phyloP scores from a whole-genome alignment of 2,113 vertebrate species.

The Catharus minimus region DNA sequence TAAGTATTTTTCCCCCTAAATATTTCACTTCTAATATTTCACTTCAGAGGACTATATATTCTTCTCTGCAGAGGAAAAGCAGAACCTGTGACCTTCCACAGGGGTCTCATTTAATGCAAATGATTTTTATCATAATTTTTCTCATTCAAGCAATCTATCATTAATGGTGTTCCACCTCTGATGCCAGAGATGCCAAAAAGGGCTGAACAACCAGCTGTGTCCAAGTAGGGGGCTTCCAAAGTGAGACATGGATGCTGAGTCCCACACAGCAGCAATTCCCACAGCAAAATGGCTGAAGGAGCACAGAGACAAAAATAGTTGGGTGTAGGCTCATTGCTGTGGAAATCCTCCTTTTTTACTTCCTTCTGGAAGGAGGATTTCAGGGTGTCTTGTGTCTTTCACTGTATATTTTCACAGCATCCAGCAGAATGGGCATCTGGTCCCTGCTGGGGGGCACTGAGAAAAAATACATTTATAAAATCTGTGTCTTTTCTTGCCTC shows the following conservation, averaged over 20 bases:
- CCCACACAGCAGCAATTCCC: not conserved
- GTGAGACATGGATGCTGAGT: not conserved
- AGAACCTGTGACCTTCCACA: not conserved
- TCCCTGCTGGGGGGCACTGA: not conserved
- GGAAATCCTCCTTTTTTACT: not conserved
- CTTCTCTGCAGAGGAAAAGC: not conserved
- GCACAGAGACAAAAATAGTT: not conserved
- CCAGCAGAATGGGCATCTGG: not conserved
- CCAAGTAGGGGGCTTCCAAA: not conserved
- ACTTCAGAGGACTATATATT: not conserved
- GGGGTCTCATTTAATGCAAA: rapidly evolving
- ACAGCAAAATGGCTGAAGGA: not conserved
- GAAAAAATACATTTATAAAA: not conserved
- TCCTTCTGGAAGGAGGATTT: not conserved
- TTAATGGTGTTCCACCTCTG: not conserved
- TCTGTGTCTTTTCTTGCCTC: not conserved
- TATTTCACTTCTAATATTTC: not conserved
- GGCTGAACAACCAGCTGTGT: not conserved
- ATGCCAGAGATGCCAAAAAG: not conserved
- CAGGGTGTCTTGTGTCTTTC: not conserved
- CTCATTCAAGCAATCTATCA: not conserved
- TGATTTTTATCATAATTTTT: not conserved
- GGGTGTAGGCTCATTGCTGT: not conserved
- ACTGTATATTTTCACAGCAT: not conserved
- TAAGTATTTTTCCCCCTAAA: not conserved